Percentiles rank a stretch among this genome's conserved stretches.
phyloP scores from a whole-genome alignment of 2,888 invertebrate genomes.

The Drosophila aldrichi region DNA sequence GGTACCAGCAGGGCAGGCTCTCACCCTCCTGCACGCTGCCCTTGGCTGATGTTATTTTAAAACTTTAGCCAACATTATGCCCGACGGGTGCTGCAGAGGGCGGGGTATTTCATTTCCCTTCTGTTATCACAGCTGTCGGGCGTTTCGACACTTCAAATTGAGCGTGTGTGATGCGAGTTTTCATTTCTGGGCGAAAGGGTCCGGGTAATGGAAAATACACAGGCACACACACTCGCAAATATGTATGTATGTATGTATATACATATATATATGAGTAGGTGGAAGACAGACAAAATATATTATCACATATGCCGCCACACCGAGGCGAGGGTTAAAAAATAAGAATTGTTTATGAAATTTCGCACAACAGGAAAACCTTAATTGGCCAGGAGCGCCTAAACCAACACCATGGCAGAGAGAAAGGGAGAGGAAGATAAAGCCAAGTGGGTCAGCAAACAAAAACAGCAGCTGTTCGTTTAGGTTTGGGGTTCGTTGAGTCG shows the following conservation, averaged over 20 bases:
- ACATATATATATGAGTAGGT: slow-evolving; percentile 41
- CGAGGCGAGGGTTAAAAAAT: slow-evolving; percentile 35
- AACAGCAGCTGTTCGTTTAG: slow-evolving; percentile 56
- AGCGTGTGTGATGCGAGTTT: slow-evolving; percentile 67
- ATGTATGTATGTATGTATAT: not conserved
- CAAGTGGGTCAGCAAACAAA: slow-evolving; percentile 42
- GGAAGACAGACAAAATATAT: slow-evolving; percentile 50
- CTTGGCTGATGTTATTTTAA: slow-evolving; percentile 54
- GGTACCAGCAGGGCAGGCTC: not conserved
- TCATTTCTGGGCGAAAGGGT: slow-evolving; percentile 53
- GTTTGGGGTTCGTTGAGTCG: slow-evolving; percentile 13
- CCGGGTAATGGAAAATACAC: slow-evolving; percentile 14
- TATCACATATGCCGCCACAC: slow-evolving; percentile 35
- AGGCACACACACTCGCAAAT: not conserved
- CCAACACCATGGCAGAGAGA: slow-evolving; percentile 33
- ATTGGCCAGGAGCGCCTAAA: slow-evolving; percentile 65
- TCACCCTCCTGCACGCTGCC: not conserved
- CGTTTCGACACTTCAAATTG: slow-evolving; percentile 76
- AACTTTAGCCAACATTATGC: slow-evolving; percentile 52
- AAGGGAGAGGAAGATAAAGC: not conserved
- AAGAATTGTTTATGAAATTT: slow-evolving; percentile 39
- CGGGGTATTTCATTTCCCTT: slow-evolving; percentile 43
- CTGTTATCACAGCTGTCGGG: slow-evolving; percentile 78
- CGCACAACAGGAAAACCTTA: slow-evolving; percentile 72
- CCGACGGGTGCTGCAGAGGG: slow-evolving; percentile 28